Conservation (phyloP, 2,113 vertebrate species). For the Sceloporus undulatus region DNA sequence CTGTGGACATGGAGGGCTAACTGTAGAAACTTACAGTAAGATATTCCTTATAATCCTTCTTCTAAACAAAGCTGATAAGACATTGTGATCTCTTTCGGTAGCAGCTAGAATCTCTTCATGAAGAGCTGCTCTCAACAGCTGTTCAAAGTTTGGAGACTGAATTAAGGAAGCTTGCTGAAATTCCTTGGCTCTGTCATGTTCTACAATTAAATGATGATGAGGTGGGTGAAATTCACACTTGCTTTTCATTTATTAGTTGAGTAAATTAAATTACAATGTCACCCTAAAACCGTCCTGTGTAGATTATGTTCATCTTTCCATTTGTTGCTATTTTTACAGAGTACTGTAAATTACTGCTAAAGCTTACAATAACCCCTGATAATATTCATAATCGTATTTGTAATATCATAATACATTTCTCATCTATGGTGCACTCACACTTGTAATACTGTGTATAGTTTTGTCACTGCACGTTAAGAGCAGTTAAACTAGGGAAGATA, state of each 20-base stretch:
- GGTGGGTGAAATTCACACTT: constrained; percentile 75
- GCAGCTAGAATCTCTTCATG: constrained; percentile 94
- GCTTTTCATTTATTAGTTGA: not conserved
- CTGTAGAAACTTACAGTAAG: not conserved
- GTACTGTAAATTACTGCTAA: not conserved
- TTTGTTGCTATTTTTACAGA: not conserved
- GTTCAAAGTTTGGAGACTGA: constrained; percentile 91
- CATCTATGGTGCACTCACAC: too few species aligned
- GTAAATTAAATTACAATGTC: not conserved
- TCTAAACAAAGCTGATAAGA: constrained; percentile 1
- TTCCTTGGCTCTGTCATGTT: constrained; percentile 95
- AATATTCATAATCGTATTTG: too few species aligned
- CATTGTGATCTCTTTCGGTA: constrained; percentile 60
- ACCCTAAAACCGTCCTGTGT: not conserved
- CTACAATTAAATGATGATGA: constrained; percentile 94
- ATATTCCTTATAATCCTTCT: not conserved
- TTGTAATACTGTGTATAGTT: too few species aligned
- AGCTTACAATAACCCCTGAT: too few species aligned
- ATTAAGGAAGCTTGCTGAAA: constrained; percentile 90
- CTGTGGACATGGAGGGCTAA: too few species aligned
- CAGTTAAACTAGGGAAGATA: too few species aligned
- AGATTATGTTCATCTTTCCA: not conserved
- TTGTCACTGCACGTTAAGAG: too few species aligned
- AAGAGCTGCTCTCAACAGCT: constrained; percentile 89
- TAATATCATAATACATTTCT: too few species aligned